A percentile compares a stretch with the other conserved stretches of the same genome.
Conservation (phyloP, 2,797 vertebrate species). For the Tinamus major region DNA sequence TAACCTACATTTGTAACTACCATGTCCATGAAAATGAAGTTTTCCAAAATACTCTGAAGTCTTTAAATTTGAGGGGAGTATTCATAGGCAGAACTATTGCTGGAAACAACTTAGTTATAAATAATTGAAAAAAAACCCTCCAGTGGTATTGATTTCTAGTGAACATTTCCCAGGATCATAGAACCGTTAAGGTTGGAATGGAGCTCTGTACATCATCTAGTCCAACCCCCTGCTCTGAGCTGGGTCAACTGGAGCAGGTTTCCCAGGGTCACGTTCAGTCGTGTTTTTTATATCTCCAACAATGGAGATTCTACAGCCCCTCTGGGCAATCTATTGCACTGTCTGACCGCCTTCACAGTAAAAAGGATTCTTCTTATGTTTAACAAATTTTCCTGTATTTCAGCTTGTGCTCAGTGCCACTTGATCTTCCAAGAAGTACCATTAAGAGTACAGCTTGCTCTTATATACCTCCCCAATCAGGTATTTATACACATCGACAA, state of each 20-base stretch:
- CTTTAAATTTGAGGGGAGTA: not conserved
- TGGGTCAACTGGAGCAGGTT: not conserved
- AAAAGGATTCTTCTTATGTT: not conserved
- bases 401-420: not conserved
- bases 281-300: not conserved
- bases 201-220: not conserved
- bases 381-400: not conserved
- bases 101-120: not conserved
- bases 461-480: not conserved
- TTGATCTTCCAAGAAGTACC: not conserved
- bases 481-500: not conserved
- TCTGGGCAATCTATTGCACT: not conserved
- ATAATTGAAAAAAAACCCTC: not conserved
- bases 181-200: not conserved
- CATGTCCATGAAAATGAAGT: not conserved
- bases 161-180: not conserved
- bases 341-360: not conserved
- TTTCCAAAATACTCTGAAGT: not conserved
- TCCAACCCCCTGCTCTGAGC: not conserved
- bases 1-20: not conserved
- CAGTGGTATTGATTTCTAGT: not conserved
- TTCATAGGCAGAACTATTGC: not conserved
- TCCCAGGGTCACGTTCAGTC: not conserved
- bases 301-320: not conserved
- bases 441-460: not conserved